These are phyloP conservation scores for Ichneumoninae sp. DNA, from an alignment of 2,888 invertebrate genomes.

Conservation along the genomic window DNA sequence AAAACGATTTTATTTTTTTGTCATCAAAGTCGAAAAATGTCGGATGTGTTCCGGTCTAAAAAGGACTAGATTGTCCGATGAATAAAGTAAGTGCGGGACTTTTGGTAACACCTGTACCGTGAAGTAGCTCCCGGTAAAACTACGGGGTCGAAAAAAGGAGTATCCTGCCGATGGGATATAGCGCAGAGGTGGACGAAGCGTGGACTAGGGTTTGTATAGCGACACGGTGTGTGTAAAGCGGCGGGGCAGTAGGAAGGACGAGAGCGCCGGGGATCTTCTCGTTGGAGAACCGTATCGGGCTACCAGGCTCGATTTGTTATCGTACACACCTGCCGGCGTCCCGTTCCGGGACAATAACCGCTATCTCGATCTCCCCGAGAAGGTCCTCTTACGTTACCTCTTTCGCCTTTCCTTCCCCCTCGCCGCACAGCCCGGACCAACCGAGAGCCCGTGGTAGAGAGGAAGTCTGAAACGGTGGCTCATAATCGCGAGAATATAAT, in stretches of 20 bases:
- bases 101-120: conserved; percentile 36
- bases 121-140: conserved; percentile 28
- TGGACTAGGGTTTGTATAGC: conserved; percentile 33
- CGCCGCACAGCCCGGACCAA: conserved; percentile 9
- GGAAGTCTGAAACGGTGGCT: conserved; percentile 37
- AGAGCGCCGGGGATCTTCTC: conserved; percentile 44
- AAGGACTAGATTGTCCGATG: background rate
- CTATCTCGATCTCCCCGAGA: conserved; percentile 77
- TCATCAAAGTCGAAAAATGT: background rate
- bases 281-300: conserved; percentile 66
- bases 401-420: conserved; percentile 44
- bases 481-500: conserved; percentile 35
- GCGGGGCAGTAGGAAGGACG: conserved; percentile 38
- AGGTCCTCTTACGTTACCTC: conserved; percentile 76
- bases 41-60: background rate
- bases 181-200: conserved; percentile 25
- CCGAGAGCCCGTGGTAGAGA: background rate
- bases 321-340: conserved; percentile 79
- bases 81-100: background rate
- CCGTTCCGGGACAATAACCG: conserved; percentile 79
- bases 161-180: conserved; percentile 21
- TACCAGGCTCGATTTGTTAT: conserved; percentile 77
- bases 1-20: too few species aligned
- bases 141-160: conserved; percentile 31
- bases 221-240: conserved; percentile 3